phyloP scores from a whole-genome alignment of 1,140 invertebrate species.

The Monomorium pharaonis region DNA sequence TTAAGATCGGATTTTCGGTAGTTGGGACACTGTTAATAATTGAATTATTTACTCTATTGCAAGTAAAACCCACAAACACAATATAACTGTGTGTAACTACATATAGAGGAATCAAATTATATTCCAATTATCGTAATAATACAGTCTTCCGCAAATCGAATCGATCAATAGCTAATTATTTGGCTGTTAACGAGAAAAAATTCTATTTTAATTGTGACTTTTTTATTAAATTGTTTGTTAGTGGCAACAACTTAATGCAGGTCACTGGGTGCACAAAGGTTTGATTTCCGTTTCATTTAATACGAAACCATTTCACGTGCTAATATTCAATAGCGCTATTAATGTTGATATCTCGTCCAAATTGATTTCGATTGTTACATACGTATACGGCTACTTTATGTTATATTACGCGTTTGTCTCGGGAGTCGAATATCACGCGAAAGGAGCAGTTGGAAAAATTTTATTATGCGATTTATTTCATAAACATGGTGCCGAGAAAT shows the following conservation, averaged over 20 bases:
- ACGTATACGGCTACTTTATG: background rate
- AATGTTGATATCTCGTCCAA: conserved; percentile 36
- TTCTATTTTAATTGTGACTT: background rate
- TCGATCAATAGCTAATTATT: conserved; percentile 14
- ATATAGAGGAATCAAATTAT: conserved; percentile 16
- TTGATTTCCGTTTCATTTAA: conserved; percentile 57
- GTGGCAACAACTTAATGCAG: conserved; percentile 12
- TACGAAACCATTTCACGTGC: conserved; percentile 6
- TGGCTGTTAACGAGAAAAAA: background rate
- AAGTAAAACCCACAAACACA: background rate
- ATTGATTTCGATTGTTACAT: conserved; percentile 17
- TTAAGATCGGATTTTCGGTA: too few relatives aligned
- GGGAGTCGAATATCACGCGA: conserved; percentile 14
- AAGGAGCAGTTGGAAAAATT: conserved; percentile 19
- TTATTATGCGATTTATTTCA: conserved; percentile 33
- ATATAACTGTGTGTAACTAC: background rate
- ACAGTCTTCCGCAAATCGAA: background rate
- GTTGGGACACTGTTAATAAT: too few relatives aligned
- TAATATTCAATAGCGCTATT: conserved; percentile 33
- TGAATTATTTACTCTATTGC: background rate
- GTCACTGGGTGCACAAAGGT: conserved; percentile 42
- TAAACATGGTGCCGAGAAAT: background rate
- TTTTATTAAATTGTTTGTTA: background rate
- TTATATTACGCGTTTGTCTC: background rate
- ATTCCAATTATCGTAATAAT: conserved; percentile 12